Evolutionary conservation across 2,888 invertebrate species (phyloP), one percentile per base, ranked within the genome.

Genomic region (Watsonalla cultraria): DNA sequence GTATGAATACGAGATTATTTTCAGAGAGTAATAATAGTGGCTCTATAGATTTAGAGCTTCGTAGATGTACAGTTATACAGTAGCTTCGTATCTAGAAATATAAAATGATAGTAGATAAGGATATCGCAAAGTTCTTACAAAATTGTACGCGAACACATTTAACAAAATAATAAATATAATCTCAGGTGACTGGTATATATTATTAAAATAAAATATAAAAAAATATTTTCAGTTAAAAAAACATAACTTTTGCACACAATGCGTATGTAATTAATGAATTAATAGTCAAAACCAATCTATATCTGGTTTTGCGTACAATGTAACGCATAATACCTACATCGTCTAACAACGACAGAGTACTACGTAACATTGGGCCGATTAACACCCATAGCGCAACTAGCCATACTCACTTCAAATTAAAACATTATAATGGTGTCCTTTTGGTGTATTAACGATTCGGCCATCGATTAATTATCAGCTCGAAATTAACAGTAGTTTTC

Each of bases 401-500:
- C 59, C 65, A 68, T 73, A 74, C 73, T 74, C 63, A 76, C 73
- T 67, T 58, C 61, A 60, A 69, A 70, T 68, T 68, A 68, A 74
- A 82, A 78, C 57, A 73, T 63, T 72, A 78, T 68, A 78, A 80
- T 84, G 87, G 86, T 85, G 84, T 84, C 66, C 75, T 80, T 74
- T 68, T 83, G 86, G 87, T 86, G 78, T 80, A 83, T 82, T 85
- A 86, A 86, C 82, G 76, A 68, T 74, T 78, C 84, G 83, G 83
- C 80, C 83, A 78, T 75, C 64, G 56, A 76, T 70, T 78, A 82
- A 76, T 77, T 80, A 80, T 81, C 76, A 82, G 78, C 80, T 82
- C 82, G 66, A 82, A 82, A 86, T 90, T 89, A 90, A 89, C 88
- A 65, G 83, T 88, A 88, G 85, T 72, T 68, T 78, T 84, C 76